phyloP scores from a whole-genome alignment of 1,140 invertebrate genomes.

The Chrysoperla carnea region DNA sequence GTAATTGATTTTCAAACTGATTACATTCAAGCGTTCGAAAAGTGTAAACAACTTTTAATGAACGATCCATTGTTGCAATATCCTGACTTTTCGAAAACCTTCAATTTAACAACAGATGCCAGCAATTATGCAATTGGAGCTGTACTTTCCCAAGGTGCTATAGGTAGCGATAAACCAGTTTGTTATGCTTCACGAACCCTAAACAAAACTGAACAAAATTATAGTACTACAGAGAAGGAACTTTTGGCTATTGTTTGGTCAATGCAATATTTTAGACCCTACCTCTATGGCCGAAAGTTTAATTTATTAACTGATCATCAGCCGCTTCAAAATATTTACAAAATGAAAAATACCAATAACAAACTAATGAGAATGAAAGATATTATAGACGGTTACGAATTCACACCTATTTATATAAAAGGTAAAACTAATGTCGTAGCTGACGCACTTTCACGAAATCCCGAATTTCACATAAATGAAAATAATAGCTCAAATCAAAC shows the following conservation, averaged over 20 bases:
- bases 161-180: constrained; percentile 10
- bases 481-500: no score
- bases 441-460: no score
- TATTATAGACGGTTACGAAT: no score
- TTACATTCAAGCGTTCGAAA: constrained; percentile 7
- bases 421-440: no score
- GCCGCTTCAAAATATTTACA: constrained; percentile 11
- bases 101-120: constrained; percentile 19
- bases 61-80: constrained; percentile 13
- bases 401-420: no score
- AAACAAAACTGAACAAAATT: constrained; percentile 11
- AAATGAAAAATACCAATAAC: no score
- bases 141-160: constrained; percentile 12
- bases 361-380: no score
- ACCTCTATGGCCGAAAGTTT: constrained; percentile 16
- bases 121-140: constrained; percentile 18
- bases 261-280: constrained; percentile 20
- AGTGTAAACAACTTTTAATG: constrained; percentile 8
- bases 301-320: constrained; percentile 17
- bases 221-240: constrained; percentile 14
- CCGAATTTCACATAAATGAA: no score
- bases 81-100: constrained; percentile 16
- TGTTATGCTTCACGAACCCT: constrained; percentile 11
- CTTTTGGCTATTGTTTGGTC: constrained; percentile 20
- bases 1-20: constrained; percentile 6